phyloP scores from a whole-genome alignment of 2,888 invertebrate genomes.

The Xylophagus ater region DNA sequence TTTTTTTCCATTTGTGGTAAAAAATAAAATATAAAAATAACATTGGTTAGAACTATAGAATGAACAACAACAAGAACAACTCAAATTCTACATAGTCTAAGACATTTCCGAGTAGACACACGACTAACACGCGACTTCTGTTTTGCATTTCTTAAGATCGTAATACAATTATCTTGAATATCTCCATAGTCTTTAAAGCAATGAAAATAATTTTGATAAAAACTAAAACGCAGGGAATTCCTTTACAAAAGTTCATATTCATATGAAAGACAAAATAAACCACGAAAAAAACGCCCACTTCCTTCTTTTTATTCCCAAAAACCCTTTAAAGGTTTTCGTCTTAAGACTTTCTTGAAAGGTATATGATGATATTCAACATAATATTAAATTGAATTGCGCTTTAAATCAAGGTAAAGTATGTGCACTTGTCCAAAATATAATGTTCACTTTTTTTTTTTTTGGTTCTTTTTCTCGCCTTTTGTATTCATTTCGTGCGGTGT shows the following conservation, averaged over 20 bases:
- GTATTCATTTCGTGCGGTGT: no score
- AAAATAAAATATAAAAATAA: no score
- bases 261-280: slow-evolving; percentile 10
- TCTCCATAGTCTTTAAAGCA: neutral
- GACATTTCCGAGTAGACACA: slow-evolving; percentile 15
- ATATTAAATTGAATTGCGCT: slow-evolving; percentile 4
- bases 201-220: neutral
- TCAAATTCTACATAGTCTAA: no score
- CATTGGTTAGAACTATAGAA: no score
- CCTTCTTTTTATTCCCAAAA: no score
- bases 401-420: slow-evolving; percentile 7
- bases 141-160: slow-evolving; percentile 4
- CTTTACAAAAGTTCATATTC: no score
- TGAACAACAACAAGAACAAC: no score
- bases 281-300: slow-evolving; percentile 16
- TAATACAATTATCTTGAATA: neutral
- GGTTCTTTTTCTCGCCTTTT: slow-evolving; percentile 1
- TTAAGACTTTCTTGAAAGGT: slow-evolving; percentile 8
- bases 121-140: slow-evolving; percentile 16
- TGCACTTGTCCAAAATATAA: slow-evolving; percentile 7
- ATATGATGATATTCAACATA: slow-evolving; percentile 2
- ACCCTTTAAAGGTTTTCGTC: no score
- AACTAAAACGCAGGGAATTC: no score
- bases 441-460: no score
- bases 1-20: no score